These are phyloP conservation scores for Drosophila pseudoobscura DNA, from an alignment of 1,140 invertebrate species.

Conservation along the genomic window DNA sequence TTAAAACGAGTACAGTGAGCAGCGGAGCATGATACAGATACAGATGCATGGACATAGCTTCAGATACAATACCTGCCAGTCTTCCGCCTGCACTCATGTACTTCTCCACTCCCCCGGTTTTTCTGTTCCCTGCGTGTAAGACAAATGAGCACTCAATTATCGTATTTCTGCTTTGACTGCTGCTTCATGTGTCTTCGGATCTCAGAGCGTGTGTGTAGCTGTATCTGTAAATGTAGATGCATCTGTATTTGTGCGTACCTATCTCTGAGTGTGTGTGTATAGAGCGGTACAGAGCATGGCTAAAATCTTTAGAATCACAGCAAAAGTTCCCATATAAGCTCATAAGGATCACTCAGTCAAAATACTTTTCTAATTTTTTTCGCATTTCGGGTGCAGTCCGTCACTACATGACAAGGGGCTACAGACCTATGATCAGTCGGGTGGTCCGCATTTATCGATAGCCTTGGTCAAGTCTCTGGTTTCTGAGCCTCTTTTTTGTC, in stretches of 20 bases:
- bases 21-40: too few relatives aligned
- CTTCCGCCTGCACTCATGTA: background rate
- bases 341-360: too few relatives aligned
- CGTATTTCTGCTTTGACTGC: slow-evolving; percentile 76
- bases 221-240: slow-evolving; percentile 2
- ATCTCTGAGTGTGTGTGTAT: background rate
- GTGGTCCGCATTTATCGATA: slow-evolving; percentile 31
- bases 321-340: too few relatives aligned
- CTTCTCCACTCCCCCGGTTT: slow-evolving; percentile 11
- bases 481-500: slow-evolving; percentile 4
- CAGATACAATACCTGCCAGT: background rate
- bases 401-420: too few relatives aligned
- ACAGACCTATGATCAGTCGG: slow-evolving; percentile 7
- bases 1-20: too few relatives aligned
- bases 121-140: slow-evolving; percentile 65
- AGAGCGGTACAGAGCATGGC: too few relatives aligned
- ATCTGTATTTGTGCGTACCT: background rate
- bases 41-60: too few relatives aligned
- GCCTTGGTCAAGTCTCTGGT: slow-evolving; percentile 6
- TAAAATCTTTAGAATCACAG: too few relatives aligned
- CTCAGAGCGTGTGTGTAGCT: background rate
- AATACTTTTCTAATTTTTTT: too few relatives aligned
- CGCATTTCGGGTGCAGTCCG: too few relatives aligned
- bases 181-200: slow-evolving; percentile 71
- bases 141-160: slow-evolving; percentile 81